These are phyloP conservation scores for Verasper variegatus DNA, from an alignment of 2,113 vertebrate species.

Conservation along the genomic window DNA sequence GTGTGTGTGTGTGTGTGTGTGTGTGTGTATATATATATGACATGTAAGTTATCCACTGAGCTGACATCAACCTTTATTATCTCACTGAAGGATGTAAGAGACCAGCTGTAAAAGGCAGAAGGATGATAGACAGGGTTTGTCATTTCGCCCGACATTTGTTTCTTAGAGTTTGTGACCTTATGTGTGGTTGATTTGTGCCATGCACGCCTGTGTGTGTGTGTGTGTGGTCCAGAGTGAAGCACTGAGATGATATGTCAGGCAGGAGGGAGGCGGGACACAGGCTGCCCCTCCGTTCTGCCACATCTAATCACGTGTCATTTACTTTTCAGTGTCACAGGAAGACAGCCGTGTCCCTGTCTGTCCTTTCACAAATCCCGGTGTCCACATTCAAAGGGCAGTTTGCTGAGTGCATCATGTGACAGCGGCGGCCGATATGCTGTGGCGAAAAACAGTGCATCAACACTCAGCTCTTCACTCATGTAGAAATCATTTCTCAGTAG, in stretches of 20 bases:
- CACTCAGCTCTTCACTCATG: constrained; percentile 11
- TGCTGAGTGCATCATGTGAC: too few relatives aligned
- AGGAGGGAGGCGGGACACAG: constrained; percentile 19
- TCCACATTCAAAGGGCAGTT: neutral
- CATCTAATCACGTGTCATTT: constrained; percentile 44
- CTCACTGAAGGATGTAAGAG: neutral
- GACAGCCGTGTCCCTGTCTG: constrained; percentile 4
- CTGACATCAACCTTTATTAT: too few relatives aligned
- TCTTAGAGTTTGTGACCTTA: constrained; percentile 2
- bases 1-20: too few relatives aligned
- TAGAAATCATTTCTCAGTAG: neutral
- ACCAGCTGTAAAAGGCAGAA: constrained; percentile 30
- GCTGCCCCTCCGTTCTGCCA: constrained; percentile 17
- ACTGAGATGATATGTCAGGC: constrained; percentile 23
- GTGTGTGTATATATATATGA: too few relatives aligned
- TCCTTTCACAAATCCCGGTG: neutral
- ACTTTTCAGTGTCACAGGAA: neutral
- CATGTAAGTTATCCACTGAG: too few relatives aligned
- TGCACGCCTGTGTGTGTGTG: neutral
- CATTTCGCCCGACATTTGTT: constrained; percentile 6
- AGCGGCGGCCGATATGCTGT: neutral
- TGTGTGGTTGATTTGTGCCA: constrained; percentile 15
- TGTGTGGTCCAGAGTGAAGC: constrained; percentile 1
- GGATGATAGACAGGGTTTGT: constrained; percentile 23
- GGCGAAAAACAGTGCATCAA: neutral